A percentile compares a stretch with the other conserved stretches of the same genome.
phyloP scores from a whole-genome alignment of 2,888 invertebrate species.

The Dimorphilus gyrociliatus region DNA sequence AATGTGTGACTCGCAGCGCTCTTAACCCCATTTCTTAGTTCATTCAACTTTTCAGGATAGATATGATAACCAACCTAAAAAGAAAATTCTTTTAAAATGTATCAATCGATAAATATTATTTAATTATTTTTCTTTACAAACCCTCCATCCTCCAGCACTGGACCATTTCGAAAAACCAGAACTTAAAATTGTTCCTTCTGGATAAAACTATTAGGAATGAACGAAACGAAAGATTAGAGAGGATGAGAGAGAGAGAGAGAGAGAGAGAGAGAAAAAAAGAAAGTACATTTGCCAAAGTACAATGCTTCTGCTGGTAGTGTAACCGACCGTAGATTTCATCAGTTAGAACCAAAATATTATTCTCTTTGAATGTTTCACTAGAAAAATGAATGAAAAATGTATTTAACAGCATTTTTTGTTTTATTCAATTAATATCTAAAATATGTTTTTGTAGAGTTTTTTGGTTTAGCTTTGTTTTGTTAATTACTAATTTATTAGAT shows the following conservation, averaged over 20 bases:
- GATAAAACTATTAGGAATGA: slow-evolving; percentile 21
- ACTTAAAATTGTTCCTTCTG: slow-evolving; percentile 32
- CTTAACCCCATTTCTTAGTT: slow-evolving; percentile 14
- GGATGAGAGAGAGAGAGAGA: too few species aligned
- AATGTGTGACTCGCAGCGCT: slow-evolving; percentile 33
- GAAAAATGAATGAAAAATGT: too few species aligned
- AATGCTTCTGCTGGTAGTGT: slow-evolving; percentile 17
- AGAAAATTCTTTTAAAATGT: not conserved
- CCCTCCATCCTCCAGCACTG: slow-evolving; percentile 36
- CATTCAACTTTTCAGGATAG: slow-evolving; percentile 16
- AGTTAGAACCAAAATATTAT: slow-evolving; percentile 26
- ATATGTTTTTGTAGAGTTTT: too few species aligned
- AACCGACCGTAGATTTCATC: slow-evolving; percentile 34
- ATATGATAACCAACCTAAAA: slow-evolving; percentile 27
- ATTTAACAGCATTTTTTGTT: too few species aligned
- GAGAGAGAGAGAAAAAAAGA: too few species aligned
- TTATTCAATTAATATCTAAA: too few species aligned
- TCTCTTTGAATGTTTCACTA: slow-evolving; percentile 18
- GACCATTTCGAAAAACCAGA: slow-evolving; percentile 36
- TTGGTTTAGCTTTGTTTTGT: too few species aligned
- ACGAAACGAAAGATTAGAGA: too few species aligned
- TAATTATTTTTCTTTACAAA: slow-evolving; percentile 12
- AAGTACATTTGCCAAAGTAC: slow-evolving; percentile 19
- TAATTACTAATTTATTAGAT: too few species aligned
- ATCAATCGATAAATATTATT: slow-evolving; percentile 1